phyloP scores from a whole-genome alignment of 2,797 vertebrate species.

The Notamacropus eugenii region DNA sequence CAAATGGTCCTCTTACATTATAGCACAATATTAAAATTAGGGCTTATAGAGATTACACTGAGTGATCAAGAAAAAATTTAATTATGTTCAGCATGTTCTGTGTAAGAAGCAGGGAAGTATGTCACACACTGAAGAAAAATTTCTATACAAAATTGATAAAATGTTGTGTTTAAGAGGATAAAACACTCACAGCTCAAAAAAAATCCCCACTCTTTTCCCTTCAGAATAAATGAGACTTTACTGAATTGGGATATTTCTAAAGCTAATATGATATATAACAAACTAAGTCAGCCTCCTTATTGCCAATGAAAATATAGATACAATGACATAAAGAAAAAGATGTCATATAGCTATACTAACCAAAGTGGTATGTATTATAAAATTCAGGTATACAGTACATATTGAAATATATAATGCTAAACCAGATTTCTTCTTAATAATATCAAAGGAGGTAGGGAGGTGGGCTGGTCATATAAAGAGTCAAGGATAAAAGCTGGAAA shows the following conservation, averaged over 20 bases:
- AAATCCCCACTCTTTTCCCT: constrained; percentile 6
- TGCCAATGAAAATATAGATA: constrained; percentile 69
- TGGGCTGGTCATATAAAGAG: constrained; percentile 45
- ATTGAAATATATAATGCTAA: constrained; percentile 55
- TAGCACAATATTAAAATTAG: not conserved
- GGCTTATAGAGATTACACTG: not conserved
- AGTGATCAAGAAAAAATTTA: not conserved
- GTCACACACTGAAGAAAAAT: constrained; percentile 9
- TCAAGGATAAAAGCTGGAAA: not conserved
- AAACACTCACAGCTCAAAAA: not conserved
- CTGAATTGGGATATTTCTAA: constrained; percentile 67
- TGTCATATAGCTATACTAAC: constrained; percentile 59
- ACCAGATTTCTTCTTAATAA: constrained; percentile 7
- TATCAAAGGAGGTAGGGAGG: constrained; percentile 27
- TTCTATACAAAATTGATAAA: constrained; percentile 44
- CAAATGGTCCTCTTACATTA: not conserved
- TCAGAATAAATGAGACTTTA: constrained; percentile 59
- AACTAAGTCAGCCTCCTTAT: constrained; percentile 58
- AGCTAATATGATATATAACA: constrained; percentile 69
- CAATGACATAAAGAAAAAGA: constrained; percentile 57
- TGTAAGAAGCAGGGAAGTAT: constrained; percentile 4
- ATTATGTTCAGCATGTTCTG: not conserved
- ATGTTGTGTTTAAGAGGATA: constrained; percentile 34
- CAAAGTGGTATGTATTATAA: constrained; percentile 47
- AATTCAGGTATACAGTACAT: constrained; percentile 46